Percentiles rank a stretch among this genome's conserved stretches.
Evolutionary conservation across 2,797 vertebrate species (phyloP).

Genomic region (Cetoscarus ocellatus): DNA sequence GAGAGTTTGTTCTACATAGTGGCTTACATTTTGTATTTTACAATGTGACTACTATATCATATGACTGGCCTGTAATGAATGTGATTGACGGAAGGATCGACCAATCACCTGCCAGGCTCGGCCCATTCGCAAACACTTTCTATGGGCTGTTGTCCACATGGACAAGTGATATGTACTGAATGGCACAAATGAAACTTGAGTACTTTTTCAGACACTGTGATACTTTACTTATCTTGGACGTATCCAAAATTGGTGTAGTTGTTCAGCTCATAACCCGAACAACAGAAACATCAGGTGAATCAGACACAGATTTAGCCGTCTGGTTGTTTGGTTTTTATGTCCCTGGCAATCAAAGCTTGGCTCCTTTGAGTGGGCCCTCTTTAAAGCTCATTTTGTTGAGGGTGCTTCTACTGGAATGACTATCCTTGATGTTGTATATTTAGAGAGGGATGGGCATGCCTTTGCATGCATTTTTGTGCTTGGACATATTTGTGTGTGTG

Average conservation of each 20-base stretch:
- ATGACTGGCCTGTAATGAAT: too few species aligned
- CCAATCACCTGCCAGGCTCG: too few species aligned
- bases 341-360: conserved; percentile 20
- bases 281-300: conserved; percentile 56
- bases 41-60: too few species aligned
- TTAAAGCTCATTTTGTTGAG: conserved; percentile 40
- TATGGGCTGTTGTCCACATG: too few species aligned
- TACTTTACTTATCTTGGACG: conserved; percentile 6
- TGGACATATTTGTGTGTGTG: conserved; percentile 18
- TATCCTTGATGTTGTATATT: conserved; percentile 29
- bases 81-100: too few species aligned
- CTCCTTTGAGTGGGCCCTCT: conserved; percentile 17
- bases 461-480: conserved; percentile 17
- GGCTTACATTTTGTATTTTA: too few species aligned
- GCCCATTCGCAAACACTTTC: too few species aligned
- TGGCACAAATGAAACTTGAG: conserved; percentile 17
- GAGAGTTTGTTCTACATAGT: too few species aligned
- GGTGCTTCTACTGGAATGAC: conserved; percentile 27
- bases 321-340: conserved; percentile 40
- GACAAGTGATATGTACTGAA: conserved; percentile 33
- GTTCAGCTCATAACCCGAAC: conserved; percentile 29
- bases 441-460: background rate
- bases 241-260: conserved; percentile 3
- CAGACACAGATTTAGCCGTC: conserved; percentile 50
- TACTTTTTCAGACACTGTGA: conserved; percentile 10